Percentiles rank a stretch among this genome's conserved stretches.
Conservation (phyloP, 2,888 invertebrate species). For the Drosophila diplacantha region DNA sequence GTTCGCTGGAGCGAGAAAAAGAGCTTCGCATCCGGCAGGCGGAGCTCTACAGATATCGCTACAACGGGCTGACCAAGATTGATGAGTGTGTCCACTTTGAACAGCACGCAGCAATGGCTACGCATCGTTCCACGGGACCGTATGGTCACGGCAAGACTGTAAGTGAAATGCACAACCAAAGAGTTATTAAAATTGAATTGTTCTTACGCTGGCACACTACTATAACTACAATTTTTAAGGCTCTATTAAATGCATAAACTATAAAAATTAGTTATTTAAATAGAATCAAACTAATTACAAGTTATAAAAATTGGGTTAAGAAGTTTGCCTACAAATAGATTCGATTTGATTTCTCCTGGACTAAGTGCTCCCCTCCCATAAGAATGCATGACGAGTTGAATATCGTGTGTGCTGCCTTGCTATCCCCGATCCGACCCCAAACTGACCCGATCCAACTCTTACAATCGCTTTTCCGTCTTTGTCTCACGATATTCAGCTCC, state of each 20-base stretch:
- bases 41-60: slow-evolving; percentile 89
- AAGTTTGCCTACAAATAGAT: background rate
- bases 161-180: slow-evolving; percentile 53
- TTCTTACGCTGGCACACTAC: background rate
- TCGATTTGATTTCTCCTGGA: slow-evolving; percentile 21
- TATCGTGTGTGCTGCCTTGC: slow-evolving; percentile 70
- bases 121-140: slow-evolving; percentile 79
- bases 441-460: slow-evolving; percentile 22
- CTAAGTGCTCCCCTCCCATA: slow-evolving; percentile 40
- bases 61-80: slow-evolving; percentile 89
- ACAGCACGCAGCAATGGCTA: slow-evolving; percentile 84
- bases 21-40: slow-evolving; percentile 89
- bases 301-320: background rate
- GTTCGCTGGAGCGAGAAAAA: slow-evolving; percentile 88
- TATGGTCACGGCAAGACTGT: slow-evolving; percentile 78
- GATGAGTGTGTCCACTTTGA: slow-evolving; percentile 94
- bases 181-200: slow-evolving; percentile 12
- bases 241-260: background rate
- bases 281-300: background rate
- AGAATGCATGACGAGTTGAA: slow-evolving; percentile 78
- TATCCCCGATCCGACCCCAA: slow-evolving; percentile 11
- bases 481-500: slow-evolving; percentile 78
- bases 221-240: background rate
- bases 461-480: slow-evolving; percentile 44
- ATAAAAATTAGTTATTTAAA: background rate